A percentile compares a stretch with the other conserved stretches of the same genome.
Conservation (phyloP, 2,888 invertebrate genomes). For the Synanthedon tipuliformis region DNA sequence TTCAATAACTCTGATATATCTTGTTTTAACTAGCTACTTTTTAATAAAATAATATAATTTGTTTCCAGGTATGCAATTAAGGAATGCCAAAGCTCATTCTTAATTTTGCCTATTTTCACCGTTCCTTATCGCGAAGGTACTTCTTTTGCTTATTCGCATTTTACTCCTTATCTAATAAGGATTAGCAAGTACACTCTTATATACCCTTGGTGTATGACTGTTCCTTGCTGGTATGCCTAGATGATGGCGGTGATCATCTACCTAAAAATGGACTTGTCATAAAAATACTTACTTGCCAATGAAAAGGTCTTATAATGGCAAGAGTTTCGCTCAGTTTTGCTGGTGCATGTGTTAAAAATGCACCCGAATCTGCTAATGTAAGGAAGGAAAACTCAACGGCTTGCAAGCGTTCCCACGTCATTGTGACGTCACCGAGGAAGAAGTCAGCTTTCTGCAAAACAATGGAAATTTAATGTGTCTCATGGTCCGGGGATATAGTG, state of each 20-base stretch:
- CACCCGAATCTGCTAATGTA: constrained; percentile 81
- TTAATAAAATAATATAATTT: too few relatives aligned
- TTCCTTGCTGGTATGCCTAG: too few relatives aligned
- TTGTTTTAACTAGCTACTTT: too few relatives aligned
- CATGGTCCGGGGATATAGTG: too few relatives aligned
- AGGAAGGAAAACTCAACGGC: constrained; percentile 82
- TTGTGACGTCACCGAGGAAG: constrained; percentile 79
- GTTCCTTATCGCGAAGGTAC: too few relatives aligned
- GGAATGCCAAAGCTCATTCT: too few relatives aligned
- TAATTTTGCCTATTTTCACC: too few relatives aligned
- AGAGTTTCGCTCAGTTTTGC: constrained; percentile 79
- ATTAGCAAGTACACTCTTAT: neutral
- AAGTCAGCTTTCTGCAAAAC: constrained; percentile 74
- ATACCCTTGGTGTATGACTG: too few relatives aligned
- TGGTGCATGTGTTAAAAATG: constrained; percentile 81
- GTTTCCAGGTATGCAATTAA: too few relatives aligned
- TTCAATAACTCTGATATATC: too few relatives aligned
- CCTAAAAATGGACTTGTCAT: neutral
- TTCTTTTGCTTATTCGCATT: too few relatives aligned
- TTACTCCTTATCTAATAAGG: neutral
- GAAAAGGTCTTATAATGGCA: constrained; percentile 79
- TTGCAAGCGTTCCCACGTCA: constrained; percentile 78
- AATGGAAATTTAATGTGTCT: neutral
- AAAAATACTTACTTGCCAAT: constrained; percentile 70
- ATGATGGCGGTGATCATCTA: too few relatives aligned